phyloP scores from a whole-genome alignment of 2,113 vertebrate species.

The Onychostoma macrolepis region DNA sequence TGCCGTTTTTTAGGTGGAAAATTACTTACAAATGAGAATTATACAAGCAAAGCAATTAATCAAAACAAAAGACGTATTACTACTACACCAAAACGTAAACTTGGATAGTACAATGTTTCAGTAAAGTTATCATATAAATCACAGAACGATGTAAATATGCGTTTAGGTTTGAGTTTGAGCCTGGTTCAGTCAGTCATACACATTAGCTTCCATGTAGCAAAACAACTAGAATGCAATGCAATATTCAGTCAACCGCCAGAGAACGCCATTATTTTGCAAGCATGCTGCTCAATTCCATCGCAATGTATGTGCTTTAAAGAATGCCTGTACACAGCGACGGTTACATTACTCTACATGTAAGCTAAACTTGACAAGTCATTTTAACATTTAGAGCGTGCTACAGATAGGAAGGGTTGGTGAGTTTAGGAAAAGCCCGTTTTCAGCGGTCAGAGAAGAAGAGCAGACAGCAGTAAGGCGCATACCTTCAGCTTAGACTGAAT shows the following conservation, averaged over 20 bases:
- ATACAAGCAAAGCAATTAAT: background rate
- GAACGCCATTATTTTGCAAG: background rate
- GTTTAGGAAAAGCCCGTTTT: background rate
- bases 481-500: conserved; percentile 99
- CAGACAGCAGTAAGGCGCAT: conserved; percentile 64
- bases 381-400: background rate
- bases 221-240: background rate
- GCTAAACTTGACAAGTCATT: background rate
- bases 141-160: background rate
- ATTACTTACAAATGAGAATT: background rate
- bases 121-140: background rate
- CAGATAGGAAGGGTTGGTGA: background rate
- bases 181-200: background rate
- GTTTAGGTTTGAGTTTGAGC: background rate
- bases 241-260: background rate
- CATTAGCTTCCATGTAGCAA: background rate
- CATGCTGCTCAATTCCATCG: background rate
- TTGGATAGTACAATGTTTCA: background rate
- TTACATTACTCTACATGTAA: background rate
- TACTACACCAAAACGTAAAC: background rate
- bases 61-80: background rate
- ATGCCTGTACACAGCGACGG: background rate
- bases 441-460: background rate
- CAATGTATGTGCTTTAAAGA: background rate
- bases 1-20: background rate